Base-by-base conservation (phyloP, 64 coral and sea anemone species). In the Montipora efflorescens region DNA sequence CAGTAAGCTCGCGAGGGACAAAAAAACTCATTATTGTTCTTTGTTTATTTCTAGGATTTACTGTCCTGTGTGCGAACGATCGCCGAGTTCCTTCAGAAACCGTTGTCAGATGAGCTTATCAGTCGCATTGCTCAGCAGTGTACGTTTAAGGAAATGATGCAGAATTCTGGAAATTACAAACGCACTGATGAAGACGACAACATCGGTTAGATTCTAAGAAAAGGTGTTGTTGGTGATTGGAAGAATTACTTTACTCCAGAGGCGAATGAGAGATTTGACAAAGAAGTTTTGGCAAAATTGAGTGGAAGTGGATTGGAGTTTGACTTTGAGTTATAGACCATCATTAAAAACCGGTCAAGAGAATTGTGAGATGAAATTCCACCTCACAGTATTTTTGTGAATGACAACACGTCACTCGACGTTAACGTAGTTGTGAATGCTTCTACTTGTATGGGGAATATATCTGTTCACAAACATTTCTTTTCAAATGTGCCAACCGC, bases 61-160 rank as follows among this genome's bases (percentile, higher is more conserved):
- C 69, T 8, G 20, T 73, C 69, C 21, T 20, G 23, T 73, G 69
- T 73, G 20, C 69, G 21, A 73, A 73, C 23, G 18, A 73, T 73
- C 21, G 69, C 69, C 21, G 69, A 73, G 18, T 73, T 73, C 69
- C 4, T 73, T 0, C 1, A 73, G 19, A 73, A 73, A 21, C 69
- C 69, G 18, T 8, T 73, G 69, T 73, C 69, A 0, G 69, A 73
- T 73, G 69, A 73, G 21, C 19, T 73, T 20, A 5, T 73, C 16
- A 73, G 8, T 73, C 19, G 69, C 69, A 73, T 73, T 8, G 70
- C 70, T 8, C n/a, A 74, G 70, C 70, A 74, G 70, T 74, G 70
- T 21, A 23, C 70, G 8, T 74, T 74, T 8, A 74, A 74, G 70
- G 70, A 5, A 21, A 74, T 74, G 70, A 74, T 23, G 70, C 1